A percentile compares a stretch with the other conserved stretches of the same genome.
phyloP scores from a whole-genome alignment of 2,113 vertebrate genomes.

The Carassius auratus region DNA sequence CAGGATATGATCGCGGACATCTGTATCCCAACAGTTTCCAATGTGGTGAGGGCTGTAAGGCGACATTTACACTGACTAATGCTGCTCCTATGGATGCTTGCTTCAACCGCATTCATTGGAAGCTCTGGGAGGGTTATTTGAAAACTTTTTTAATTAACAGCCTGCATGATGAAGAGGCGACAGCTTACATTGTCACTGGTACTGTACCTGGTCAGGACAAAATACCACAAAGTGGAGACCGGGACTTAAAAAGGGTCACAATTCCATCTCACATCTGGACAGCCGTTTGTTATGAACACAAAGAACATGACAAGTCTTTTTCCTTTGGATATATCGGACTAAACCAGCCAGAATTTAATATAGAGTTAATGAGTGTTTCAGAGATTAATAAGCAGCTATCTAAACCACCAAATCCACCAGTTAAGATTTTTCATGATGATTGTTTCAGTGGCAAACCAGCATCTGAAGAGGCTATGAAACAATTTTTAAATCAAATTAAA shows the following conservation, averaged over 20 bases:
- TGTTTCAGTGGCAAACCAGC: background rate
- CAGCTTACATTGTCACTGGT: conserved; percentile 49
- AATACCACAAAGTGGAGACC: too few species aligned
- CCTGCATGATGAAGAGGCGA: too few species aligned
- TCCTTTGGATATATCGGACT: conserved; percentile 49
- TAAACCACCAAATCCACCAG: background rate
- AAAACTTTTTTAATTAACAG: background rate
- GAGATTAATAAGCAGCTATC: background rate
- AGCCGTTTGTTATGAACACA: conserved; percentile 52
- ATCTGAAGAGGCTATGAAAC: background rate
- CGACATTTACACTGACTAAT: conserved; percentile 59
- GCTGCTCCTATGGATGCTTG: conserved; percentile 48
- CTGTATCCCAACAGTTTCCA: conserved; percentile 51
- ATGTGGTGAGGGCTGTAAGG: background rate
- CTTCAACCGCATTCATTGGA: conserved; percentile 44
- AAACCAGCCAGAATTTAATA: conserved; percentile 32
- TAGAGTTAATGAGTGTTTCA: conserved; percentile 1
- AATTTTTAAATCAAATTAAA: background rate
- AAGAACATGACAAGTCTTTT: conserved; percentile 28
- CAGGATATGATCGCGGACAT: conserved; percentile 18
- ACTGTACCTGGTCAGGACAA: conserved; percentile 26
- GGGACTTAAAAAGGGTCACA: background rate
- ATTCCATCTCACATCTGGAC: conserved; percentile 55
- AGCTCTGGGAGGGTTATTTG: background rate
- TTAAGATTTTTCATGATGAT: background rate